Conservation (phyloP, 2,113 vertebrate genomes). For the Fukomys damarensis region DNA sequence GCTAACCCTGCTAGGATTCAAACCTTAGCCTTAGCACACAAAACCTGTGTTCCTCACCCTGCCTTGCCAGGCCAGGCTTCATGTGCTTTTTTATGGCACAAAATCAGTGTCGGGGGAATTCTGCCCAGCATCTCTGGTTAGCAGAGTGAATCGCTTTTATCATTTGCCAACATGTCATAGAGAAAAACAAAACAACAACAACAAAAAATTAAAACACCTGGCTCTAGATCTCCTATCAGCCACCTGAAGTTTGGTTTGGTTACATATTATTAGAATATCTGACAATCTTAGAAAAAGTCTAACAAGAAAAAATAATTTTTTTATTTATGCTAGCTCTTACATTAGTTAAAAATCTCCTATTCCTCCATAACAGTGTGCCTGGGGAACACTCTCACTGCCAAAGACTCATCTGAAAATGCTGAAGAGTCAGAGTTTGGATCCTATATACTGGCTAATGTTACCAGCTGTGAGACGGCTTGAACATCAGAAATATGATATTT, state of each 20-base stretch:
- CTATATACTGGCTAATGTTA: conserved; percentile 75
- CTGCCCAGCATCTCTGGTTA: conserved; percentile 79
- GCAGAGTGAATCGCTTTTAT: conserved; percentile 77
- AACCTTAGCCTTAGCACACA: not conserved
- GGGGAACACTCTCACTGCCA: conserved; percentile 68
- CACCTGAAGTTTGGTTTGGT: conserved; percentile 74
- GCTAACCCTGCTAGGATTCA: not conserved
- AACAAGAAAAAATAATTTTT: conserved; percentile 65
- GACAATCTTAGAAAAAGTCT: conserved; percentile 68
- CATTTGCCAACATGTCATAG: conserved; percentile 79
- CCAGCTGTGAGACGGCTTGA: conserved; percentile 77
- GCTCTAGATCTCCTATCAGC: conserved; percentile 68
- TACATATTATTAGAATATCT: conserved; percentile 73
- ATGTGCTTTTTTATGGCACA: conserved; percentile 72
- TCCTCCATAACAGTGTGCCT: conserved; percentile 66
- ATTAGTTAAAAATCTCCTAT: conserved; percentile 75
- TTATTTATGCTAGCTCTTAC: conserved; percentile 60
- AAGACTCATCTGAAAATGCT: conserved; percentile 76
- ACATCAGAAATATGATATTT: conserved; percentile 81
- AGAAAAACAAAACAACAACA: conserved; percentile 65
- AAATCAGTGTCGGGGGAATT: conserved; percentile 73
- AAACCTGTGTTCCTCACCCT: not conserved
- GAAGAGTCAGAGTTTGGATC: conserved; percentile 76
- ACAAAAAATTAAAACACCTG: conserved; percentile 63
- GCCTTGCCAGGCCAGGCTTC: conserved; percentile 66